Base-by-base conservation (phyloP, 2,113 vertebrate genomes). In the Petaurus breviceps region DNA sequence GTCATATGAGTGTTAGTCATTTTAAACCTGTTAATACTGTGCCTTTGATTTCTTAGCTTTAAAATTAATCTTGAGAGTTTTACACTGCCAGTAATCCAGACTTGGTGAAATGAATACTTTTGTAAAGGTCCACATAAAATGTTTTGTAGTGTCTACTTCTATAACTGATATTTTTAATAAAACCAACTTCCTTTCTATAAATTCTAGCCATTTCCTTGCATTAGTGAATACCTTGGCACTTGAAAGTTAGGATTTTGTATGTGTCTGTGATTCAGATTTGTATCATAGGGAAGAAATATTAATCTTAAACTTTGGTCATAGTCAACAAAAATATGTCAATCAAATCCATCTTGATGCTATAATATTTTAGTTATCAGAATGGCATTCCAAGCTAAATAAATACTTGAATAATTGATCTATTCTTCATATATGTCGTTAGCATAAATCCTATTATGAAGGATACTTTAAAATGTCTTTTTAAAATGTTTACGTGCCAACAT, bases 41-140 rank as follows among this genome's bases (percentile, higher is more conserved):
- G 98, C 98, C 99, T 99, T 98, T 98, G 94, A 98, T 98, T 98
- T 97, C 95, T 98, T 98, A 98, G 98, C 98, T 98, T 98, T 98
- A 98, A 98, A 98, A 92, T 93, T 97, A 68, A 98, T 97, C 98
- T 97, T 98, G 97, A 98, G 95, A 97, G 97, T 98, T 98, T 98
- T 98, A 98, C 98, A 98, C 98, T 99, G 98, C 98, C 98, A 98
- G 95, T 98, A 96, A 12, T 98, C 97, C 94, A 96, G 97, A 98
- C 98, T 98, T 98, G 98, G 96, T 98, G 93, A 98, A 98, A 92
- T 92, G 95, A 96, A 95, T 95, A 97, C 94, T 98, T 99, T 98
- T 97, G 92, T 97, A 97, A 98, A 97, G 89, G 31, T 98, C 98
- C 95, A 96, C 96, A 93, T 96, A 97, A 97, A 94, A 46, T 90